Conservation (phyloP, 2,797 vertebrate species). For the Chaetodon trifasciatus region DNA sequence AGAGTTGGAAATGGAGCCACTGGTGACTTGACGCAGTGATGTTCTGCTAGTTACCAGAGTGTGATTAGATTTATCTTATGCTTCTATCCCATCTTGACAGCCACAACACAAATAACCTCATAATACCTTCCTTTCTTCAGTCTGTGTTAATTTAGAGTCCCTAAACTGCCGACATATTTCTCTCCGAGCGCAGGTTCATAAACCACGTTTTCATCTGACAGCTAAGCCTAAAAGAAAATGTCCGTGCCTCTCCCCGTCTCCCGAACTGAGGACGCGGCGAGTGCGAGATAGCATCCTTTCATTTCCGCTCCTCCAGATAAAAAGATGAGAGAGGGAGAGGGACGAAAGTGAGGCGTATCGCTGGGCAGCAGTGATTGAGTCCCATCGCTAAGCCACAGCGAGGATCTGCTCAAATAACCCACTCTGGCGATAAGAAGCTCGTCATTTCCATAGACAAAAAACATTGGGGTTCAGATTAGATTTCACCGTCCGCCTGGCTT, state of each 20-base stretch:
- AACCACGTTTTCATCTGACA: constrained; percentile 59
- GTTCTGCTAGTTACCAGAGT: constrained; percentile 10
- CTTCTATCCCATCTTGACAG: constrained; percentile 18
- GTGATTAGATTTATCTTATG: constrained; percentile 35
- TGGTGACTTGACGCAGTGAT: background rate
- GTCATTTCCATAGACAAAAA: constrained; percentile 82
- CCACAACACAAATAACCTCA: constrained; percentile 51
- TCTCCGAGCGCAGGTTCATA: constrained; percentile 52
- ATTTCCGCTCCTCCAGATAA: constrained; percentile 84
- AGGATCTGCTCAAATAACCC: constrained; percentile 81
- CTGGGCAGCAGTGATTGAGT: constrained; percentile 78
- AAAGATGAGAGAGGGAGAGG: constrained; percentile 76
- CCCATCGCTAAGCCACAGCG: constrained; percentile 76
- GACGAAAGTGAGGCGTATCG: constrained; percentile 79
- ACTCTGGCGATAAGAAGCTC: constrained; percentile 74
- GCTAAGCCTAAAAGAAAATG: constrained; percentile 64
- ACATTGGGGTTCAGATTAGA: constrained; percentile 76
- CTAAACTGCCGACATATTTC: constrained; percentile 48
- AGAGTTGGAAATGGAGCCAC: constrained; percentile 28
- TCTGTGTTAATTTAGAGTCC: constrained; percentile 45
- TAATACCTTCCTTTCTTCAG: constrained; percentile 24
- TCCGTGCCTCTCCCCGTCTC: constrained; percentile 56
- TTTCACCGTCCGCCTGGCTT: constrained; percentile 67
- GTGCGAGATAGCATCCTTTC: constrained; percentile 83
- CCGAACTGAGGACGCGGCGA: constrained; percentile 60